Evolutionary conservation across 2,797 vertebrate species (phyloP).

Genomic region (Alfaro cultratus): DNA sequence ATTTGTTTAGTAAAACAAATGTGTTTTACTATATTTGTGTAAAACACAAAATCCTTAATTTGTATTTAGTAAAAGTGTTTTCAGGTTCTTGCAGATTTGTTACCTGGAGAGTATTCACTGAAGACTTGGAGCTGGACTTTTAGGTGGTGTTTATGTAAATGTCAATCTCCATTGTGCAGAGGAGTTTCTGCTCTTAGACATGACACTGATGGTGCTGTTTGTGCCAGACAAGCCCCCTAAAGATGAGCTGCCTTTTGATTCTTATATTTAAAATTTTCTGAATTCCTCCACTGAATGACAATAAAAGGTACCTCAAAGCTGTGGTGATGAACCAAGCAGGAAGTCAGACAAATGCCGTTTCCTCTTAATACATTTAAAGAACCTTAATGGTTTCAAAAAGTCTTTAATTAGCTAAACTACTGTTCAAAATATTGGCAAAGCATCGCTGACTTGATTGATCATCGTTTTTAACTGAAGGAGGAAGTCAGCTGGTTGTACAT

Average conservation of each 20-base stretch:
- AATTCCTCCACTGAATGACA: neutral
- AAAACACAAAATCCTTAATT: neutral
- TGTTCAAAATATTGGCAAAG: neutral
- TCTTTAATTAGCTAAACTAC: neutral
- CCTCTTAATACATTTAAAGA: neutral
- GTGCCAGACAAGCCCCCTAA: conserved; percentile 1
- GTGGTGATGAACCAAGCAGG: conserved; percentile 19
- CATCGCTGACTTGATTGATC: neutral
- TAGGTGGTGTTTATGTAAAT: neutral
- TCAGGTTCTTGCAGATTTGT: neutral
- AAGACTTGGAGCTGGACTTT: neutral
- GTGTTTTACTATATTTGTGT: too few species aligned
- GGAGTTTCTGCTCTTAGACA: neutral
- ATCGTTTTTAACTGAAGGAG: neutral
- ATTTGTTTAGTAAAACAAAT: too few species aligned
- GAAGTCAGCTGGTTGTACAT: neutral
- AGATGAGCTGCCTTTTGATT: neutral
- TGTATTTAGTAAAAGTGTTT: neutral
- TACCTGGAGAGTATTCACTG: conserved; percentile 30
- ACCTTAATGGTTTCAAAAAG: neutral
- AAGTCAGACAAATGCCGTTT: neutral
- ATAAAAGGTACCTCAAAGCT: neutral
- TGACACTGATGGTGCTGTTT: neutral
- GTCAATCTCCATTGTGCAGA: neutral
- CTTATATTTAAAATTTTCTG: neutral